phyloP scores from a whole-genome alignment of 1,140 invertebrate genomes.

The Lepidurus packardi region DNA sequence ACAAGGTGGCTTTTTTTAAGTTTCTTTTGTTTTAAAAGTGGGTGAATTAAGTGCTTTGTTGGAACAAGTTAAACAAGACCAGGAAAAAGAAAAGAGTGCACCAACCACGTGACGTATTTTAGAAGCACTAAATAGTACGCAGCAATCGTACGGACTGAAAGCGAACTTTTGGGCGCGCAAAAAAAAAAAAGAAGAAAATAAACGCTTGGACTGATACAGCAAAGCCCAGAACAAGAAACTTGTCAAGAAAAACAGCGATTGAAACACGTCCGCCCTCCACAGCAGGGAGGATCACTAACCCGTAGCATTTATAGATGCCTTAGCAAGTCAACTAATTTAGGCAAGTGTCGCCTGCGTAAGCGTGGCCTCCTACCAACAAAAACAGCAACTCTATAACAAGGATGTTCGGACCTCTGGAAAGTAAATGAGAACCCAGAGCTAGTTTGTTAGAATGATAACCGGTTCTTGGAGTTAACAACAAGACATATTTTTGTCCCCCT shows the following conservation, averaged over 20 bases:
- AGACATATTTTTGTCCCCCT: background rate
- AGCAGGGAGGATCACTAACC: background rate
- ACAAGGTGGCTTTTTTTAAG: background rate
- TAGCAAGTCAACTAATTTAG: background rate
- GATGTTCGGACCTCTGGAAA: background rate
- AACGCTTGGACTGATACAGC: background rate
- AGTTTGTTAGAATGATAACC: conserved; percentile 22
- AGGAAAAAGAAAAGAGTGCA: too few relatives aligned
- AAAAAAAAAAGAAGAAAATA: background rate
- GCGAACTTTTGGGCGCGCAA: background rate
- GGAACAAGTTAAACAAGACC: background rate
- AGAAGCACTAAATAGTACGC: too few relatives aligned
- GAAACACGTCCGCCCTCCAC: background rate
- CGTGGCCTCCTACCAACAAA: background rate
- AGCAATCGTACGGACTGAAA: background rate
- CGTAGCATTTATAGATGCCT: background rate
- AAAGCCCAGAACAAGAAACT: background rate
- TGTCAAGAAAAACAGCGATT: background rate
- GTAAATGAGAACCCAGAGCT: background rate
- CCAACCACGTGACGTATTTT: too few relatives aligned
- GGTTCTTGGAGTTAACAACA: conserved; percentile 10
- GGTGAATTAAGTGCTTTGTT: background rate
- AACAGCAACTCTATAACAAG: background rate
- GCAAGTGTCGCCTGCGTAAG: conserved; percentile 11
- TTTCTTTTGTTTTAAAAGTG: background rate